phyloP scores from a whole-genome alignment of 23 tunicate species.

The Phallusia fumigata region DNA sequence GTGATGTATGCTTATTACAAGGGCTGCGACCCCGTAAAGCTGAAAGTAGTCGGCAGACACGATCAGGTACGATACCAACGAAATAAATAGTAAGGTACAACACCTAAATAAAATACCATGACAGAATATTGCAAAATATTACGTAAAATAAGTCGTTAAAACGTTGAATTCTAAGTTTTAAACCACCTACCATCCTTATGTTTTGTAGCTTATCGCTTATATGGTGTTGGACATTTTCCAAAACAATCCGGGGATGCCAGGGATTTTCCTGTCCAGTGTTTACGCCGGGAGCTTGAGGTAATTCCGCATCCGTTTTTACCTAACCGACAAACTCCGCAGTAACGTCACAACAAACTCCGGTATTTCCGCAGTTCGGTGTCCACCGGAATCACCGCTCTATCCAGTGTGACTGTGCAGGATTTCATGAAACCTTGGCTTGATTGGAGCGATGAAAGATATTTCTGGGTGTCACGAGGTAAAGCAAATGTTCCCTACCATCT shows the following conservation, averaged over 20 bases:
- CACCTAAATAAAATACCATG: neutral
- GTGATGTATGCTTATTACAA: conserved; percentile 54
- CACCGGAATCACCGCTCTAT: conserved; percentile 66
- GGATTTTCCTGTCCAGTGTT: conserved; percentile 64
- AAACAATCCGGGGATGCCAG: conserved; percentile 73
- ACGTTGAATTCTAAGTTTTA: too few species aligned
- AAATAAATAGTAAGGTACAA: neutral
- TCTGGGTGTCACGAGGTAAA: conserved; percentile 45
- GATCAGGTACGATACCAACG: conserved; percentile 40
- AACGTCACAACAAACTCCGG: too few species aligned
- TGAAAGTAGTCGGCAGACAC: conserved; percentile 21
- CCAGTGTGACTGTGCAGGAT: conserved; percentile 26
- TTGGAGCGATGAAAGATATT: conserved; percentile 15
- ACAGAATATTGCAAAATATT: neutral
- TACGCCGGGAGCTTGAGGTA: conserved; percentile 88
- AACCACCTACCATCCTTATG: too few species aligned
- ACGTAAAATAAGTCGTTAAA: neutral
- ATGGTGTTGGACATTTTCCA: conserved; percentile 56
- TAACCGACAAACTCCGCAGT: too few species aligned
- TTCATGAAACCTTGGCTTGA: conserved; percentile 31
- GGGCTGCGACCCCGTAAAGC: conserved; percentile 52
- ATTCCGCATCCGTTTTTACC: neutral
- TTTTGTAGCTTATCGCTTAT: conserved; percentile 55
- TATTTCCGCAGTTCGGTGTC: conserved; percentile 39
- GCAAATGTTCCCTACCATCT: neutral